Base-by-base conservation (phyloP, 2,888 invertebrate species). In the Epinotia nisella region DNA sequence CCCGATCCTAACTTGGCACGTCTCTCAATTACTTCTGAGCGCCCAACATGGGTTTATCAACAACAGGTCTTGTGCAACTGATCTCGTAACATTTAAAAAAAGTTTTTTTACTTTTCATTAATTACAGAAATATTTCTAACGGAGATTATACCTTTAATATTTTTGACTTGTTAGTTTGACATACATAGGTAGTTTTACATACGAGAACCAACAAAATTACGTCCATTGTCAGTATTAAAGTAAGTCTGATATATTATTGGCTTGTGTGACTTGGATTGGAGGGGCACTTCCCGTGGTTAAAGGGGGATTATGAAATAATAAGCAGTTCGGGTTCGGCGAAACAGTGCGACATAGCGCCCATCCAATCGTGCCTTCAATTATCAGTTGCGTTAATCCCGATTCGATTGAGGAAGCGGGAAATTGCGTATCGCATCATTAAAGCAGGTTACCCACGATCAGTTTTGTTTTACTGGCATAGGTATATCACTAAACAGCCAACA, bases 381-480 rank as follows among this genome's bases (percentile, higher is more conserved):
- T 39, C 21, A 35, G 21, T 67, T 58, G 49, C 67, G 24, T 58
- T 59, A 49, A 29, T 29, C 45, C 45, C 29, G 67, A 45, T 45
- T 66, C 7, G 19, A 67, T 1, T 45, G 67, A 51, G 70, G 70
- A 71, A 65, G 51, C 49, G 49, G 64, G 58, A 65, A 71, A 59
- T 59, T 71, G 64, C 39, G 39, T 60, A 39, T 53, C 35, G 41
- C 49, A 56, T 64, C 29, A 29, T 29, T 49, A 49, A n/a, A 49
- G n/a, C n/a, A 15, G 15, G 15, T 13, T 13, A 15, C 45, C 15
- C 13, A 41, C 41, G 15, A 45, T 45, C 15, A 45, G 15, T 45
- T 45, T 45, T 24, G 2, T 24, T 24, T 24, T 3, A 41, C 13
- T 41, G 41, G 3, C 41, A 41, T 41, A 41, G 21, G 21, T 9